Evolutionary conservation across 2,113 vertebrate species (phyloP), one percentile per base, ranked within the genome.

Genomic region (Prunella himalayana): DNA sequence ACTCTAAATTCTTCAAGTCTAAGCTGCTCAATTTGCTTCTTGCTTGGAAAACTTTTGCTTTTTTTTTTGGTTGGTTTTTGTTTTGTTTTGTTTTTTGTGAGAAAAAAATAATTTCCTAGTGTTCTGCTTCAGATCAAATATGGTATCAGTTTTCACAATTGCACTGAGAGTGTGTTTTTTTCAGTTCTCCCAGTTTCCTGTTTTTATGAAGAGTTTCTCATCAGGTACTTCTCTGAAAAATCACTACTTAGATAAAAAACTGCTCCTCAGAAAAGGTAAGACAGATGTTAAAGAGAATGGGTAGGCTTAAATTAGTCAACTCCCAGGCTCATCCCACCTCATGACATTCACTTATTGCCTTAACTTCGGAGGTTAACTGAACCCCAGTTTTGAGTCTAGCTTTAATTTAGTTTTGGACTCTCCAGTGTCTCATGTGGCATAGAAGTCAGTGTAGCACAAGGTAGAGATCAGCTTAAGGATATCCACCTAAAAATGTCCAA

Each of bases 331-430:
- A 71, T 3, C 3, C 14, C 64, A 75, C 15, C 22, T 82, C 72
- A 77, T 80, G 71, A 82, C 33, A 63, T 60, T 68, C 47, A 44
- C 25, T 84, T 84, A 81, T 18, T 70, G 23, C 30, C 69, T 86
- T 78, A 73, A 73, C 60, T 59, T 95, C 37, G 84, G 59, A 78
- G 64, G 39, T 81, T 84, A 83, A 81, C 63, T 64, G 33, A 75
- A 66, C 7, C 27, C 35, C 47, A 75, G 27, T 47, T 92, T 81
- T 63, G 35, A 94, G 30, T 75, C 10, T n/a, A 78, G 8, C 16
- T 57, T 16, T 96, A 81, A 92, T 91, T 94, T 81, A 78, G 25
- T 64, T 81, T 89, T 86, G 68, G 77, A 71, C 56, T 83, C 22
- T 68, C 23, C 42, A 8, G 50, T 19, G 41, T 42, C 80, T 78